Evolutionary conservation across 2,888 invertebrate genomes (phyloP).

Genomic region (Drosophila mimica): DNA sequence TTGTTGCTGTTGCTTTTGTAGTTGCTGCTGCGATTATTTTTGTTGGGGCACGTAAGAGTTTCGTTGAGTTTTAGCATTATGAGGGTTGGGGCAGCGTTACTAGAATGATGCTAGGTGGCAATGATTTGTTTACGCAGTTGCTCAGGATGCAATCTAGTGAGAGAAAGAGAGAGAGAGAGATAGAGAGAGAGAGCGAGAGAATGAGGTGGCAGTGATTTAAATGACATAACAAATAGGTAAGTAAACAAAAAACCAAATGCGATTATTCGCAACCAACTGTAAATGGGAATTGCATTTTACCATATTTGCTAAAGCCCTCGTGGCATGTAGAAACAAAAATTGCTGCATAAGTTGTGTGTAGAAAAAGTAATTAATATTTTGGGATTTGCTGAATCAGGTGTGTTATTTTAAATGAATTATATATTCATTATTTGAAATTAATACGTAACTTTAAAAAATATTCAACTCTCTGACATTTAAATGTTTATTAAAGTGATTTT

Average conservation of each 20-base stretch:
- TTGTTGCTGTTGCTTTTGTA: background rate
- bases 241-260: constrained; percentile 21
- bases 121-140: constrained; percentile 21
- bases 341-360: constrained; percentile 3
- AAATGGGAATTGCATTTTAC: constrained; percentile 15
- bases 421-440: background rate
- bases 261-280: constrained; percentile 15
- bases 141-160: constrained; percentile 4
- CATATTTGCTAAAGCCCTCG: constrained; percentile 16
- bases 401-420: background rate
- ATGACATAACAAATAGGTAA: constrained; percentile 10
- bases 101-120: background rate
- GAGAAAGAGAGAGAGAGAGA: background rate
- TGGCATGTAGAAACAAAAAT: background rate
- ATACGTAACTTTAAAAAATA: background rate
- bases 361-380: constrained; percentile 1
- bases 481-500: background rate
- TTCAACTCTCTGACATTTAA: background rate
- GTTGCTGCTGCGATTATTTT: constrained; percentile 1
- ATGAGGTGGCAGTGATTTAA: background rate
- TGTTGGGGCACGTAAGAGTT: constrained; percentile 34
- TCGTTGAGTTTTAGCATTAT: constrained; percentile 41
- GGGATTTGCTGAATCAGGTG: background rate
- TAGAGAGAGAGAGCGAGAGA: background rate
- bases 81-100: background rate